Evolutionary conservation across 2,113 vertebrate genomes (phyloP).

Genomic region (Motacilla tschutschensis): DNA sequence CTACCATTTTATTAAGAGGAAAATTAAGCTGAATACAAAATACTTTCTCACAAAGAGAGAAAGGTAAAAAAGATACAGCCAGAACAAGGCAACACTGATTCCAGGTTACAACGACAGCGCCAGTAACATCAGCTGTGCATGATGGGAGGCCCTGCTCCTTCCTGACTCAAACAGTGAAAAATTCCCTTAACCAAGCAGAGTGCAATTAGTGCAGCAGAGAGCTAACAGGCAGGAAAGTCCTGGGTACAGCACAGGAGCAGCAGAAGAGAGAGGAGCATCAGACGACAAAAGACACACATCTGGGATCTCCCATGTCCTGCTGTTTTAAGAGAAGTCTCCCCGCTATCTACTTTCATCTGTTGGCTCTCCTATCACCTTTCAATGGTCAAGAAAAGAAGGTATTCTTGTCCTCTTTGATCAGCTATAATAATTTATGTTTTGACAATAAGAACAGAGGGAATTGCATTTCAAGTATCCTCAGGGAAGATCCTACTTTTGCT

Average conservation of each 20-base stretch:
- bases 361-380: neutral
- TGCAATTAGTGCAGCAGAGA: slow-evolving; percentile 5
- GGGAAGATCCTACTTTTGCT: neutral
- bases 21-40: slow-evolving; percentile 64
- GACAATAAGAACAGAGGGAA: neutral
- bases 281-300: neutral
- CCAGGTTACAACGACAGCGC: slow-evolving; percentile 50
- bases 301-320: neutral
- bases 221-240: neutral
- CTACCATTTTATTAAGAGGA: slow-evolving; percentile 69
- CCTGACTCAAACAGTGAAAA: slow-evolving; percentile 22
- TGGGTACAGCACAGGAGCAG: neutral
- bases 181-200: slow-evolving; percentile 2
- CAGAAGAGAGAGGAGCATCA: neutral
- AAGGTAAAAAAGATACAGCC: slow-evolving; percentile 67
- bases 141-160: slow-evolving; percentile 35
- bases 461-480: neutral
- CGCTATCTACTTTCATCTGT: neutral
- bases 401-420: neutral
- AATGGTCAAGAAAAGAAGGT: neutral
- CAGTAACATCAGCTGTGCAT: slow-evolving; percentile 7
- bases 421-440: neutral
- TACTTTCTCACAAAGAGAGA: slow-evolving; percentile 61
- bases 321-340: neutral
- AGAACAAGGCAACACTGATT: slow-evolving; percentile 57